phyloP scores from a whole-genome alignment of 2,113 vertebrate species.

The Piliocolobus tephrosceles region DNA sequence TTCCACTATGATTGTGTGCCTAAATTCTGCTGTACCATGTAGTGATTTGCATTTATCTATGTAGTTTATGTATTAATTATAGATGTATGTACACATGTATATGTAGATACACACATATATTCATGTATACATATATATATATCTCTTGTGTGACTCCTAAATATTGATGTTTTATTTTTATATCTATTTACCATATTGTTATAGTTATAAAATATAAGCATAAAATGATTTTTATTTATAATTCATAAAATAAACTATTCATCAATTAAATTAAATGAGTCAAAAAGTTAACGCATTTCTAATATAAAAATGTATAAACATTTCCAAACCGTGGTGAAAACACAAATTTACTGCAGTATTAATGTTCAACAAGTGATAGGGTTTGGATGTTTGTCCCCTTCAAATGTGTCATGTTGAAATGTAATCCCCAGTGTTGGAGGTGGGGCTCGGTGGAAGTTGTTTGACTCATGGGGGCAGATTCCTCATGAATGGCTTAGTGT shows the following conservation, averaged over 20 bases:
- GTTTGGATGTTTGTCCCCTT: too few species aligned
- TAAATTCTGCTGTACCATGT: neutral
- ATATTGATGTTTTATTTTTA: neutral
- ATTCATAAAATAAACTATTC: neutral
- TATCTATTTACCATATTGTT: neutral
- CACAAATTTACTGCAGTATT: neutral
- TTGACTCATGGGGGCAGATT: too few species aligned
- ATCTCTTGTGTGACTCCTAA: neutral
- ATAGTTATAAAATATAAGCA: neutral
- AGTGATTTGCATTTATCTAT: neutral
- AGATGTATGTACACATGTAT: rapidly evolving
- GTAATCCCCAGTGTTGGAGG: too few species aligned
- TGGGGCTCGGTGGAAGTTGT: too few species aligned
- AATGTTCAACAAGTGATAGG: neutral
- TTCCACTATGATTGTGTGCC: neutral
- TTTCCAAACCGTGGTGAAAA: neutral
- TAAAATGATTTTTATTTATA: neutral
- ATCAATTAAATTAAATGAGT: neutral
- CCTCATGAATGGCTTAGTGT: too few species aligned
- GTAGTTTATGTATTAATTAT: neutral
- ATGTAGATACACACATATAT: neutral
- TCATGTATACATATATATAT: neutral
- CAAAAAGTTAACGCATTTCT: neutral
- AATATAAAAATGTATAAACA: neutral
- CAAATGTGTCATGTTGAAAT: too few species aligned